A percentile compares a stretch with the other conserved stretches of the same genome.
Conservation (phyloP, 2,113 vertebrate genomes). For the Gorsachius goisagi region DNA sequence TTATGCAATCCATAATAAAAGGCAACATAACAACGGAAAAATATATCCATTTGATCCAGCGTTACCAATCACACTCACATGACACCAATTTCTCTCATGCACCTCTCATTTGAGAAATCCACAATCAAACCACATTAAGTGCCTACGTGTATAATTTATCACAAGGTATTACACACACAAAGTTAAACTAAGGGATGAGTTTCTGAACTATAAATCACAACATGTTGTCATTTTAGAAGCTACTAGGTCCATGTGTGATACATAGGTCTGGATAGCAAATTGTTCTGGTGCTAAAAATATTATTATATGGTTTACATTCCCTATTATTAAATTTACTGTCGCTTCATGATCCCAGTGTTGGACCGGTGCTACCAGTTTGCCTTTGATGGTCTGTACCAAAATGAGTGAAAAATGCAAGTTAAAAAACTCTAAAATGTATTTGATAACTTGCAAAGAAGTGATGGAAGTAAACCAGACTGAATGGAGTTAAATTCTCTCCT, state of each 20-base stretch:
- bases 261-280: background rate
- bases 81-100: background rate
- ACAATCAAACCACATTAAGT: background rate
- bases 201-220: background rate
- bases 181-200: background rate
- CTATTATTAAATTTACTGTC: background rate
- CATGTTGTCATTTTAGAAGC: background rate
- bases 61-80: background rate
- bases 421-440: background rate
- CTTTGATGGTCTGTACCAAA: background rate
- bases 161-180: background rate
- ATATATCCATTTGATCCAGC: background rate
- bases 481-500: background rate
- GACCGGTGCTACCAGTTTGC: background rate
- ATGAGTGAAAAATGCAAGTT: background rate
- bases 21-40: background rate
- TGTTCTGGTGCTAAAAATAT: background rate
- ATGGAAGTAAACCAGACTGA: background rate
- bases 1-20: background rate
- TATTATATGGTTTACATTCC: background rate
- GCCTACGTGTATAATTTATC: background rate
- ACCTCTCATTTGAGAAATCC: background rate
- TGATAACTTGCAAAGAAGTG: background rate
- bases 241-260: background rate
- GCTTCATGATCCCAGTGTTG: background rate